Conservation (phyloP, 2,888 invertebrate species). For the Apotomis turbidana region DNA sequence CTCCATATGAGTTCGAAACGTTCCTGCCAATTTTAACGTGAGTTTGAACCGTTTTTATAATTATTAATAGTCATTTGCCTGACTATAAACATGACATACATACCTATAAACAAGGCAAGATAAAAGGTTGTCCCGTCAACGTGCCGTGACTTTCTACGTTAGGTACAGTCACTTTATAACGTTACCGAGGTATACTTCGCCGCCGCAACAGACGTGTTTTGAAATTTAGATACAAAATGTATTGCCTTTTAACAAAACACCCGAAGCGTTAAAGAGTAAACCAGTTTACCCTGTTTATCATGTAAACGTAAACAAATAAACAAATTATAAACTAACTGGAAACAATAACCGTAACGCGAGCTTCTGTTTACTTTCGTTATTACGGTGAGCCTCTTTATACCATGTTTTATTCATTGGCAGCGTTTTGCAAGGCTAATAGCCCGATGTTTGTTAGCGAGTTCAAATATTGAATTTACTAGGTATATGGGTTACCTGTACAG, state of each 20-base stretch:
- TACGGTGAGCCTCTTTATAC: not conserved
- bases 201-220: too few relatives aligned
- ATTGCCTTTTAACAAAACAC: not conserved
- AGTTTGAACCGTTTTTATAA: too few relatives aligned
- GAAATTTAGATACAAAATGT: too few relatives aligned
- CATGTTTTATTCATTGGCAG: constrained; percentile 20
- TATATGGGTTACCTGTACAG: not conserved
- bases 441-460: constrained; percentile 10
- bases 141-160: too few relatives aligned
- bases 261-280: not conserved
- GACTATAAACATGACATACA: too few relatives aligned
- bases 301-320: not conserved
- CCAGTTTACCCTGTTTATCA: not conserved
- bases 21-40: too few relatives aligned
- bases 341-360: constrained; percentile 7
- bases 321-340: constrained; percentile 13
- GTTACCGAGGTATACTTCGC: too few relatives aligned
- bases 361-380: constrained; percentile 14
- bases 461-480: constrained; percentile 17
- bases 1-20: too few relatives aligned
- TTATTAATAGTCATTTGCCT: too few relatives aligned
- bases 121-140: too few relatives aligned
- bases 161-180: too few relatives aligned
- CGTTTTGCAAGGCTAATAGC: constrained; percentile 26
- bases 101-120: too few relatives aligned